phyloP scores from a whole-genome alignment of 2,888 invertebrate genomes.

The Rhingia rostrata region DNA sequence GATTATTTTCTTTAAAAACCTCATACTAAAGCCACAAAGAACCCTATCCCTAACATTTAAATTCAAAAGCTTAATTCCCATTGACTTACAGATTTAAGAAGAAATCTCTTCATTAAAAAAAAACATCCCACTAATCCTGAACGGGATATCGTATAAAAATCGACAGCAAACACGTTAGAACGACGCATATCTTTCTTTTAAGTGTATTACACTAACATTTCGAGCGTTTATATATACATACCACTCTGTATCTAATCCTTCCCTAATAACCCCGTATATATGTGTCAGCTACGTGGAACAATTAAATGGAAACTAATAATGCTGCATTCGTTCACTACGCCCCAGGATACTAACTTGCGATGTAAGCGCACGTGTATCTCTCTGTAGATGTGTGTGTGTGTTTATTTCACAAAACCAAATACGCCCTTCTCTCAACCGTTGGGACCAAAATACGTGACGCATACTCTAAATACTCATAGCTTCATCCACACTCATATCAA shows the following conservation, averaged over 20 bases:
- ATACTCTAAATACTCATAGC: not conserved
- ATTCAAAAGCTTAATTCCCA: too few relatives aligned
- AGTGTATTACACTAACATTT: not conserved
- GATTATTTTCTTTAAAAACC: too few relatives aligned
- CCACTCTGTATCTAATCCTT: constrained; percentile 3
- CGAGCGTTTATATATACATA: not conserved
- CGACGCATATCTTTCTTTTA: not conserved
- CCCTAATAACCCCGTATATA: constrained; percentile 19
- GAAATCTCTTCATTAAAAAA: too few relatives aligned
- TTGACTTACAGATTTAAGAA: too few relatives aligned
- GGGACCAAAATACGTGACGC: constrained; percentile 31
- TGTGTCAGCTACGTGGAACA: constrained; percentile 18
- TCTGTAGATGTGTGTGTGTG: not conserved
- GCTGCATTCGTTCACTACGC: constrained; percentile 6
- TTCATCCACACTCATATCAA: not conserved
- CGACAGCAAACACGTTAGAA: not conserved
- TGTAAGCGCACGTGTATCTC: not conserved
- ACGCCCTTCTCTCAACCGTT: not conserved
- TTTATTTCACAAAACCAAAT: constrained; percentile 25
- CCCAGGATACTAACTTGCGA: not conserved
- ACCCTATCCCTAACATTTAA: too few relatives aligned
- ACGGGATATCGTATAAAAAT: not conserved
- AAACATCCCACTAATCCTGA: too few relatives aligned
- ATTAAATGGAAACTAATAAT: constrained; percentile 52
- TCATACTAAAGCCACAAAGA: too few relatives aligned